phyloP scores from a whole-genome alignment of 2,113 vertebrate species.

The Anoura caudifer region DNA sequence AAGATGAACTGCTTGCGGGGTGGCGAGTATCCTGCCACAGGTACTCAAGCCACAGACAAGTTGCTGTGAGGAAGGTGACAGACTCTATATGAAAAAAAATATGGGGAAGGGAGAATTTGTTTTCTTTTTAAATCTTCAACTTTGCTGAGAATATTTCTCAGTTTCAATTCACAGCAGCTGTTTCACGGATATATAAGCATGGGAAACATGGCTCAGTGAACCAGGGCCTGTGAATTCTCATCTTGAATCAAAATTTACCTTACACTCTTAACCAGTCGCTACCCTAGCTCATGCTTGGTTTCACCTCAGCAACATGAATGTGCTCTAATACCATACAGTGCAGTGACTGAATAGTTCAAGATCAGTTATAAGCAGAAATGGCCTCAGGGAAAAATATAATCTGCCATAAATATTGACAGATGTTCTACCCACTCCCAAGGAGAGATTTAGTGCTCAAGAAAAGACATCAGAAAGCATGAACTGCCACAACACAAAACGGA shows the following conservation, averaged over 20 bases:
- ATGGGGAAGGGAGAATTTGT: background rate
- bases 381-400: background rate
- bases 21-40: accelerated
- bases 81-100: background rate
- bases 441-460: background rate
- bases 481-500: background rate
- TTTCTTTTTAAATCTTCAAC: background rate
- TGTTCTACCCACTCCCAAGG: background rate
- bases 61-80: background rate
- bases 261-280: background rate
- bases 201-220: slow-evolving; percentile 58
- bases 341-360: background rate
- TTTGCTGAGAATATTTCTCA: slow-evolving; percentile 36
- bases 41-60: background rate
- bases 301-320: background rate
- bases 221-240: slow-evolving; percentile 47
- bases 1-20: background rate
- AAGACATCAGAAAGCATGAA: background rate
- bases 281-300: background rate
- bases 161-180: slow-evolving; percentile 27
- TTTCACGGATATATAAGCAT: background rate
- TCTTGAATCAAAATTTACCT: background rate
- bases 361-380: background rate
- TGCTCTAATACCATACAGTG: background rate
- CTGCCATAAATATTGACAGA: background rate